Evolutionary conservation across 2,113 vertebrate genomes (phyloP).

Genomic region (Pyrgilauda ruficollis): DNA sequence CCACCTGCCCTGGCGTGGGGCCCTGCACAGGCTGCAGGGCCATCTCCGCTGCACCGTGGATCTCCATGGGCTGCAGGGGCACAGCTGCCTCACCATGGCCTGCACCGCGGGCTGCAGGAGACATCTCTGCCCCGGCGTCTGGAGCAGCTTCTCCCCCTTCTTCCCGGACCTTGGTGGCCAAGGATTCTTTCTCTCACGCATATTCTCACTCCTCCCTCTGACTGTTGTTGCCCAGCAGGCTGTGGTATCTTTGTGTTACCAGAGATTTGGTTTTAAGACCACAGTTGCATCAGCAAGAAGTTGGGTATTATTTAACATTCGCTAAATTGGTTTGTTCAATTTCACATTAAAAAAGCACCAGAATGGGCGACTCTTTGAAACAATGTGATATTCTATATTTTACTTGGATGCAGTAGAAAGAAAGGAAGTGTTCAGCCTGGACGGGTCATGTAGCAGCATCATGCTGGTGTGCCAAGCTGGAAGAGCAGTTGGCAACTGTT

Average conservation of each 20-base stretch:
- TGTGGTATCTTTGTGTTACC: neutral
- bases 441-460: constrained; percentile 40
- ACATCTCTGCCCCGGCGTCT: neutral
- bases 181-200: neutral
- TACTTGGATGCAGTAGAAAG: neutral
- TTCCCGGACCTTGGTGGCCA: no score
- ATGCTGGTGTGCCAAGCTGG: constrained; percentile 59
- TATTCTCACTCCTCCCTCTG: neutral
- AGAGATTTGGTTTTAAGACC: neutral
- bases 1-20: neutral
- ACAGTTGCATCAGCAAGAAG: neutral
- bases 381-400: neutral
- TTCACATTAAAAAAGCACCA: neutral
- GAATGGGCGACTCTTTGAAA: neutral
- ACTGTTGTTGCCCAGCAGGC: neutral
- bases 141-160: neutral
- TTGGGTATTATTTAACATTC: neutral
- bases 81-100: neutral
- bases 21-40: neutral
- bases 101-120: neutral
- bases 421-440: neutral
- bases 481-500: constrained; percentile 54
- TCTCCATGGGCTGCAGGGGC: neutral
- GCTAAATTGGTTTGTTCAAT: neutral
- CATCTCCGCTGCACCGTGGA: neutral